Base-by-base conservation (phyloP, 2,888 invertebrate species). In the Amphiduros pacificus region DNA sequence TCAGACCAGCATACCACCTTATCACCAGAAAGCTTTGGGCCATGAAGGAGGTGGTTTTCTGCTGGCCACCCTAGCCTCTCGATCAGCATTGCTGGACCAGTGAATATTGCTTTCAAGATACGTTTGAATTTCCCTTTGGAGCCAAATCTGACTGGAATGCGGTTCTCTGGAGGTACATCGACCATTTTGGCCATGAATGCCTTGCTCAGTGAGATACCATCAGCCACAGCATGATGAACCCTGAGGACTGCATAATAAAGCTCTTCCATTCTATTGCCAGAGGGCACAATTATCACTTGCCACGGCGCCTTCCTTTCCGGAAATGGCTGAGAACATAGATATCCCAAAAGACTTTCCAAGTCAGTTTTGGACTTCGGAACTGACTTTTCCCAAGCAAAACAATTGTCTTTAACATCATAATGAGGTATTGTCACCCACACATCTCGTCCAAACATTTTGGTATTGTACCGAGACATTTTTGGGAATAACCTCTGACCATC, bases 181-280 rank as follows among this genome's bases (percentile, higher is more conserved):
- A 66, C 53, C n/a, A 69, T 11, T 6, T 36, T 32, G n/a, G 55
- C 27, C 58, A 66, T 59, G 28, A 69, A 26, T 20, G 60, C 32
- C 11, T 55, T 41, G 36, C 64, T 58, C 40, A 69, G 52, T 17
- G 66, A 62, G 11, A 69, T 51, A 27, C 69, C 69, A 40, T 69
- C 69, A 4, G 57, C 69, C 3, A 69, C 60, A 41, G 41, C 40
- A 28, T 59, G 59, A 24, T 59, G 59, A 28, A 59, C 59, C n/a
- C 59, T 24, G 28, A 53, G 28, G 17, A 59, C 51, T 2, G 53
- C 9, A 14, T 50, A 48, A 48, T 41, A 59, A 2, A 20, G 20
- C 1, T 52, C 52, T 5, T 28, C 28, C 1, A 14, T 44, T 5
- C 48, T 22, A n/a, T 55, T 20, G 14, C n/a, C 26, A n/a, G 60